Percentiles rank a stretch among this genome's conserved stretches.
phyloP scores from a whole-genome alignment of 2,888 invertebrate genomes.

The Morpho helenor region DNA sequence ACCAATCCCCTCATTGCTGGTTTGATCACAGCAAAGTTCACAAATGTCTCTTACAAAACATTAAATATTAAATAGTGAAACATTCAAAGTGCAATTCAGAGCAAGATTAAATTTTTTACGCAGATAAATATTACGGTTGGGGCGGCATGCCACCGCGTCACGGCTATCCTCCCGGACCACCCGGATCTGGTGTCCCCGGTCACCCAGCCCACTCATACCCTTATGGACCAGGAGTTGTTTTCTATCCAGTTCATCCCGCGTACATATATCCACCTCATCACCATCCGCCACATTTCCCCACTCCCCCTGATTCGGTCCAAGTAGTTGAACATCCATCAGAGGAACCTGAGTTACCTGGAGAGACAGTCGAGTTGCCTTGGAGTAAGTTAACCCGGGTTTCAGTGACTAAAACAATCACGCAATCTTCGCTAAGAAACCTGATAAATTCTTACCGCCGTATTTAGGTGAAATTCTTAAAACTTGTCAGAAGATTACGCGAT shows the following conservation, averaged over 20 bases:
- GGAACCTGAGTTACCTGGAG: constrained; percentile 67
- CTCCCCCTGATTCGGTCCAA: constrained; percentile 39
- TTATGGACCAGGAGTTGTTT: constrained; percentile 46
- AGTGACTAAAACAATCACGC: constrained; percentile 12
- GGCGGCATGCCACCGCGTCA: constrained; percentile 50
- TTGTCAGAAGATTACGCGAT: constrained; percentile 8
- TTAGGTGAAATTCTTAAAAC: background rate
- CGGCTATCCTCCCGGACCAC: constrained; percentile 37
- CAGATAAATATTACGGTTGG: constrained; percentile 67
- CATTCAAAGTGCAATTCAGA: too few species aligned
- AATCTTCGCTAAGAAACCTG: constrained; percentile 10
- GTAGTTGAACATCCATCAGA: constrained; percentile 46
- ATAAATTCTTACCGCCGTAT: background rate
- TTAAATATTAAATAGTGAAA: too few species aligned
- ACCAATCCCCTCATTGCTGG: too few species aligned
- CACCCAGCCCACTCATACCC: constrained; percentile 42
- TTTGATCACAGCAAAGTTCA: too few species aligned
- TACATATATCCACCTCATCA: constrained; percentile 65
- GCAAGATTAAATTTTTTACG: constrained; percentile 28
- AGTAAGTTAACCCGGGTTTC: constrained; percentile 53
- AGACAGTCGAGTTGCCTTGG: constrained; percentile 72
- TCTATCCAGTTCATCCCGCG: constrained; percentile 65
- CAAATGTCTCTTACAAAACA: too few species aligned
- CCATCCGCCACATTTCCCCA: constrained; percentile 31
- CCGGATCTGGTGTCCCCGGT: constrained; percentile 35